Evolutionary conservation across 2,113 vertebrate species (phyloP).

Genomic region (Nycticryphes semicollaris): DNA sequence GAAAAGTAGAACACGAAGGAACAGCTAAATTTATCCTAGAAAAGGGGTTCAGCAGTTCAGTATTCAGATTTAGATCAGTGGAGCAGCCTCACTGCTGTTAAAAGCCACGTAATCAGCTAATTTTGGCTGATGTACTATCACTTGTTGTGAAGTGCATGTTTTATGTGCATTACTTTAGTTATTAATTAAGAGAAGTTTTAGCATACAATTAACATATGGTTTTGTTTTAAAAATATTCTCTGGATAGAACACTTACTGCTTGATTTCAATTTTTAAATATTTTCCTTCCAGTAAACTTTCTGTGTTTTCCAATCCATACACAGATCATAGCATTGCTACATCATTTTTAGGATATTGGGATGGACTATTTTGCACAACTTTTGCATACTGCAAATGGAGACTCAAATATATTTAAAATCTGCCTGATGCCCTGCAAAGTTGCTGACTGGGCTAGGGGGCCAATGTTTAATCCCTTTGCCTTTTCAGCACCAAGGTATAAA

Average conservation of each 20-base stretch:
- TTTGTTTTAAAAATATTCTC: neutral
- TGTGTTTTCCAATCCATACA: neutral
- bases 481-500: neutral
- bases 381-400: neutral
- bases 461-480: neutral
- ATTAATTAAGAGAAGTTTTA: conserved; percentile 14
- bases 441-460: neutral
- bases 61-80: conserved; percentile 59
- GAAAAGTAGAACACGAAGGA: conserved; percentile 47
- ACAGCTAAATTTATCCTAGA: conserved; percentile 56
- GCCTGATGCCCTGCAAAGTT: rapidly evolving
- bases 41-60: conserved; percentile 59
- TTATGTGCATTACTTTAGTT: conserved; percentile 35
- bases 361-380: neutral
- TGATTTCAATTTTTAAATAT: neutral
- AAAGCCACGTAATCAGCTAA: neutral
- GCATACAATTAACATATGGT: neutral
- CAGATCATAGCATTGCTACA: neutral
- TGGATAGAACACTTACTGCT: neutral
- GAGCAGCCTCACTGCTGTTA: conserved; percentile 43
- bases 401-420: neutral
- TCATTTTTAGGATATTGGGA: neutral
- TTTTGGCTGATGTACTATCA: conserved; percentile 9
- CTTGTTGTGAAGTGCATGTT: conserved; percentile 8
- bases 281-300: neutral